A percentile compares a stretch with the other conserved stretches of the same genome.
Conservation (phyloP, 2,888 invertebrate genomes). For the Pemphredon lugubris region DNA sequence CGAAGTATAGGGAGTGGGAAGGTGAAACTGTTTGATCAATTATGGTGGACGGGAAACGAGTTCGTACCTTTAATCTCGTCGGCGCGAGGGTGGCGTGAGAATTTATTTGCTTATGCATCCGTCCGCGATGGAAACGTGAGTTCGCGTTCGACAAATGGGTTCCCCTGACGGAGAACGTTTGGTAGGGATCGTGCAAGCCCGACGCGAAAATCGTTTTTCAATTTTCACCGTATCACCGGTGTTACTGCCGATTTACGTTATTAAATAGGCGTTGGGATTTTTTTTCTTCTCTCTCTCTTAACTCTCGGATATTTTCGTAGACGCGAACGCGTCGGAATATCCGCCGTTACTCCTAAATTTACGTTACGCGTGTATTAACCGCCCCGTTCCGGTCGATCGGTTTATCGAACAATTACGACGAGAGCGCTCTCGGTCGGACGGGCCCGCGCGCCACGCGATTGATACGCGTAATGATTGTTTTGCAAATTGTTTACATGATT, state of each 20-base stretch:
- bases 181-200: slow-evolving; percentile 22
- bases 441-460: no score
- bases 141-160: slow-evolving; percentile 76
- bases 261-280: not conserved
- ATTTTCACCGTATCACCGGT: not conserved
- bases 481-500: no score
- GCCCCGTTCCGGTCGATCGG: not conserved
- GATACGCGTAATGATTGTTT: no score
- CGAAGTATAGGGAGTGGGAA: no score
- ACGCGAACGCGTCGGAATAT: not conserved
- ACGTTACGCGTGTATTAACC: not conserved
- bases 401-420: not conserved
- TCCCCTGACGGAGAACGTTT: slow-evolving; percentile 70
- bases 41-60: slow-evolving; percentile 32
- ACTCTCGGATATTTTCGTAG: not conserved
- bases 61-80: slow-evolving; percentile 38
- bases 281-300: no score
- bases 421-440: no score
- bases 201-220: slow-evolving; percentile 39
- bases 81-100: slow-evolving; percentile 54
- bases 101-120: slow-evolving; percentile 75
- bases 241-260: not conserved
- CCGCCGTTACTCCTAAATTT: not conserved
- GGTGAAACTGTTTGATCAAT: slow-evolving; percentile 50
- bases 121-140: slow-evolving; percentile 58